These are phyloP conservation scores for Caenorhabditis remanei DNA, from an alignment of 1,140 invertebrate genomes.

Conservation along the genomic window DNA sequence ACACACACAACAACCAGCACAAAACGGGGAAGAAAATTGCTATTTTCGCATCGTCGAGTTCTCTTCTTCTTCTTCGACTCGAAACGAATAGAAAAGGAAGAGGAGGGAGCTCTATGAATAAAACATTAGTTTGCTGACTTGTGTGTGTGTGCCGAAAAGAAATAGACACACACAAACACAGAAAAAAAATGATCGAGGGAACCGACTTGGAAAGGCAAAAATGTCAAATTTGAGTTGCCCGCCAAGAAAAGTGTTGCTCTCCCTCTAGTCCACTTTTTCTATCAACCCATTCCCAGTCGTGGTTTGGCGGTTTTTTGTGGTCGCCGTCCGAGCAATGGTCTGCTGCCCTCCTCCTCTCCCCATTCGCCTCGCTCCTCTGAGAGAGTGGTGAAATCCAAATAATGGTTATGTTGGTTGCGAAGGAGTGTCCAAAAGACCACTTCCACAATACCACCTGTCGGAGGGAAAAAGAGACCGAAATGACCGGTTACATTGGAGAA, in stretches of 20 bases:
- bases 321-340: not conserved
- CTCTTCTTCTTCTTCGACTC: too few relatives aligned
- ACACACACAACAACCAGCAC: not conserved
- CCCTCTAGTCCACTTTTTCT: too few relatives aligned
- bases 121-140: constrained; percentile 53
- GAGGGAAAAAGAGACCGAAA: not conserved
- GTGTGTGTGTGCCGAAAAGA: constrained; percentile 7
- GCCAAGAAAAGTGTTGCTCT: too few relatives aligned
- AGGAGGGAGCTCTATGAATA: constrained; percentile 17
- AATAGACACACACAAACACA: constrained; percentile 21
- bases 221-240: constrained; percentile 17
- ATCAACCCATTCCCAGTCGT: not conserved
- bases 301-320: not conserved
- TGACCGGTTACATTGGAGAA: constrained; percentile 23
- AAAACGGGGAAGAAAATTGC: constrained; percentile 17
- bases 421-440: constrained; percentile 7
- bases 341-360: not conserved
- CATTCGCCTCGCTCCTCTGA: not conserved
- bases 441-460: constrained; percentile 23
- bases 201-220: not conserved
- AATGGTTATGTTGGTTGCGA: not conserved
- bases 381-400: not conserved
- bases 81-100: too few relatives aligned
- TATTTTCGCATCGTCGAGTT: constrained; percentile 32
- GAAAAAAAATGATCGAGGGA: not conserved